These are phyloP conservation scores for Pinna nobilis DNA, from an alignment of 1,140 invertebrate species.

Conservation along the genomic window DNA sequence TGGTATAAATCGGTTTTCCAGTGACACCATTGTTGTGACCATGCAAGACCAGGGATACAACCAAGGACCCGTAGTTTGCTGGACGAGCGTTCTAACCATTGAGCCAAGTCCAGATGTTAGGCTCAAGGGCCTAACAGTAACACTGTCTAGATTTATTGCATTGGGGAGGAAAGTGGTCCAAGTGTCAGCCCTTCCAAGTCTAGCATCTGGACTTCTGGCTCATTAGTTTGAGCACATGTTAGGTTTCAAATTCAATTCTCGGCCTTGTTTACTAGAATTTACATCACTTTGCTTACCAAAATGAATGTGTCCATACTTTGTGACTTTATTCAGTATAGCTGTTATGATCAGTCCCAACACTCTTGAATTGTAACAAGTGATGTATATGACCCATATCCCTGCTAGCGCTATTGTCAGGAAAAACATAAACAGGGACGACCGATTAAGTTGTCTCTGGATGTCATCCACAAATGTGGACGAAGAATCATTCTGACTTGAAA, in stretches of 20 bases:
- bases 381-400: constrained; percentile 93
- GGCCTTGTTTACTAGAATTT: no score
- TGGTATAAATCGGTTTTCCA: no score
- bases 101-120: no score
- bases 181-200: not conserved
- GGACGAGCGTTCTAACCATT: no score
- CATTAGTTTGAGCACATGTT: not conserved
- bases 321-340: constrained; percentile 90
- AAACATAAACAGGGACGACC: constrained; percentile 72
- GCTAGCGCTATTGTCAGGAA: constrained; percentile 87
- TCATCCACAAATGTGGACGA: no score
- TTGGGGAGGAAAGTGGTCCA: not conserved
- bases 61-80: no score
- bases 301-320: constrained; percentile 89
- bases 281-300: constrained; percentile 91
- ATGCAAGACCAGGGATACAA: no score
- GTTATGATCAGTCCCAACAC: constrained; percentile 93
- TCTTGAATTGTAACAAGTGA: constrained; percentile 96
- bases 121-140: no score
- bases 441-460: constrained; percentile 2
- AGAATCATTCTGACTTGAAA: no score
- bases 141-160: no score
- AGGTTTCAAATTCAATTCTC: not conserved
- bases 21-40: no score
- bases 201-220: not conserved